Evolutionary conservation across 2,888 invertebrate species (phyloP).

Genomic region (Dynastes maya): DNA sequence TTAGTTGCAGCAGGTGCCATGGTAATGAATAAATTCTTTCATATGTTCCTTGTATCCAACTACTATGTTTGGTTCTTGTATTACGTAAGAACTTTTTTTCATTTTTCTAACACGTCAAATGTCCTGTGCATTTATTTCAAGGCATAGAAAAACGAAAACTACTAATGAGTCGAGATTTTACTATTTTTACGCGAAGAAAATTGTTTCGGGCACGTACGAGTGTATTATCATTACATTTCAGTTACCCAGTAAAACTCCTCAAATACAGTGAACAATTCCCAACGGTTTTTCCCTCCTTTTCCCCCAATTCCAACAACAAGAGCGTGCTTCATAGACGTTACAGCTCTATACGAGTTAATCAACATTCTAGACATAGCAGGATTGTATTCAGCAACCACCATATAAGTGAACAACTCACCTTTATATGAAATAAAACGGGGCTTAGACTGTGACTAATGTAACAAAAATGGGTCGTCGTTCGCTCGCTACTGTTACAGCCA

Average conservation of each 20-base stretch:
- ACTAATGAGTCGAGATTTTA: too few relatives aligned
- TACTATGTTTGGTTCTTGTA: too few relatives aligned
- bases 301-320: background rate
- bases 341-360: constrained; percentile 11
- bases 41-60: too few relatives aligned
- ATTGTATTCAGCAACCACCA: constrained; percentile 41
- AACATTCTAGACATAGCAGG: background rate
- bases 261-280: background rate
- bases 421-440: constrained; percentile 27
- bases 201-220: too few relatives aligned
- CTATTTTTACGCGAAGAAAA: too few relatives aligned
- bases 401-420: constrained; percentile 41
- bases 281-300: background rate
- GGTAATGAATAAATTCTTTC: too few relatives aligned
- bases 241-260: background rate
- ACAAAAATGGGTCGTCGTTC: background rate
- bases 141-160: too few relatives aligned
- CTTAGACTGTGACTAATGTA: constrained; percentile 31
- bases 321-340: background rate
- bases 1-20: too few relatives aligned
- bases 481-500: too few relatives aligned
- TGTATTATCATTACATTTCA: background rate
- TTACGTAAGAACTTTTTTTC: too few relatives aligned
- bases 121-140: too few relatives aligned
- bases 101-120: too few relatives aligned